Base-by-base conservation (phyloP, 2,888 invertebrate genomes). In the Dioctria rufipes region DNA sequence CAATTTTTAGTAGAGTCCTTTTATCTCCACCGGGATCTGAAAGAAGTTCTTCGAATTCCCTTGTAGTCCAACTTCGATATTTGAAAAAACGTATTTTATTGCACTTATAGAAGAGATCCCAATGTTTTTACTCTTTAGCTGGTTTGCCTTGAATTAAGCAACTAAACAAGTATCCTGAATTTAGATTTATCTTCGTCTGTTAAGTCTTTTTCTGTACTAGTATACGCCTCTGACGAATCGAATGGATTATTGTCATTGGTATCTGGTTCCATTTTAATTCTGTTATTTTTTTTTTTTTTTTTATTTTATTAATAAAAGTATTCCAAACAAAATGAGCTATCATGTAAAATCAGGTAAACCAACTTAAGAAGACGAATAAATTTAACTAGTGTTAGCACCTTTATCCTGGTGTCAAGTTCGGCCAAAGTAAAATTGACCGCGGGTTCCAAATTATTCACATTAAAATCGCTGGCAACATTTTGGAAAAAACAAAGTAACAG, bases 21-120 rank as follows among this genome's bases (percentile, higher is more conserved):
- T 84, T 90, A 3, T 90, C 90, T 61, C 80, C 39, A n/a, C 83
- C 63, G 6, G 81, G 58, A 4, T 84, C 90, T 80, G 90, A 90
- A 80, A 94, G 90, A 13, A 98, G 90, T 86, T 97, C 96, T 84
- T 93, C 90, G 90, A 99, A 98, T 90, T 99, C 99, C 86, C 97
- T 91, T 82, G 94, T 95, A 1, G 98, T 98, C 99, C 99, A 99
- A 87, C 97, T 97, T 13, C 98, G 92, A 89, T 98, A 97, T 89
- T 96, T 96, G 87, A 98, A 99, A 88, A 99, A 98, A 85, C 95
- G 93, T 0, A 94, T 95, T 85, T 96, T 95, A 87, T 99, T 98
- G 81, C 98, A 91, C 89, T 98, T 98, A 88, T 98, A 99, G 89
- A 99, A 99, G 78, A 97, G 90, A 88, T 98, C 98, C 98, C 98